A percentile compares a stretch with the other conserved stretches of the same genome.
These are phyloP conservation scores for Antennarius maculatus DNA, from an alignment of 2,797 vertebrate species.

Conservation along the genomic window DNA sequence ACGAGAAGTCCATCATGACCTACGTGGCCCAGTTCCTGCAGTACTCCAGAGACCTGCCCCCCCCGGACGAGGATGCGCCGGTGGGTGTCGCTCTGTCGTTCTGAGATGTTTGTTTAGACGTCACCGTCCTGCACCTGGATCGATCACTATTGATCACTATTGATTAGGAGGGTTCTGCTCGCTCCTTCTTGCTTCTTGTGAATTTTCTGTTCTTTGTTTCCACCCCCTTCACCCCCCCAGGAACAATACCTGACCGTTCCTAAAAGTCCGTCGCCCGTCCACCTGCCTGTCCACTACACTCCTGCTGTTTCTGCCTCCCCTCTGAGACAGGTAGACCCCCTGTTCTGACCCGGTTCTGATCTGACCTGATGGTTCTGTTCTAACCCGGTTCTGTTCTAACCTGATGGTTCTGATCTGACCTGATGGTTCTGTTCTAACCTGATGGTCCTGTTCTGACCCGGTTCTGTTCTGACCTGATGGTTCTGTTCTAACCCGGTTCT, in stretches of 20 bases:
- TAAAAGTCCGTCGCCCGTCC: constrained; percentile 76
- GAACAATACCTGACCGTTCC: constrained; percentile 67
- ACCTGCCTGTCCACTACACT: constrained; percentile 81
- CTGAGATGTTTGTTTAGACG: not conserved
- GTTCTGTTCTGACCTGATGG: no score
- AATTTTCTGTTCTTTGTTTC: not conserved
- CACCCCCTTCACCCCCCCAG: constrained; percentile 17
- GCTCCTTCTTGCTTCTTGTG: not conserved
- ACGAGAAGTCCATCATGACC: constrained; percentile 98
- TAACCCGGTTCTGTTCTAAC: no score
- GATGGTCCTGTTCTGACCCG: no score
- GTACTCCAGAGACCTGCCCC: constrained; percentile 85
- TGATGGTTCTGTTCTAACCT: no score
- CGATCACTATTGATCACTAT: no score
- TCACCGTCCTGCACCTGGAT: no score
- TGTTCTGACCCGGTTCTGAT: not conserved
- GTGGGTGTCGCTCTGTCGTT: constrained; percentile 58
- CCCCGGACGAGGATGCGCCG: constrained; percentile 78
- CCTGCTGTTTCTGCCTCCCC: constrained; percentile 82
- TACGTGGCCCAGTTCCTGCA: constrained; percentile 96
- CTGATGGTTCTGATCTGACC: no score
- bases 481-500: no score
- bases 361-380: no score
- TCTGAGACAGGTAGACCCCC: constrained; percentile 77
- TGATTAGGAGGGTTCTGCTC: not conserved